Percentiles rank a stretch among this genome's conserved stretches.
Evolutionary conservation across 1,140 invertebrate genomes (phyloP).

Genomic region (Vanessa atalanta): DNA sequence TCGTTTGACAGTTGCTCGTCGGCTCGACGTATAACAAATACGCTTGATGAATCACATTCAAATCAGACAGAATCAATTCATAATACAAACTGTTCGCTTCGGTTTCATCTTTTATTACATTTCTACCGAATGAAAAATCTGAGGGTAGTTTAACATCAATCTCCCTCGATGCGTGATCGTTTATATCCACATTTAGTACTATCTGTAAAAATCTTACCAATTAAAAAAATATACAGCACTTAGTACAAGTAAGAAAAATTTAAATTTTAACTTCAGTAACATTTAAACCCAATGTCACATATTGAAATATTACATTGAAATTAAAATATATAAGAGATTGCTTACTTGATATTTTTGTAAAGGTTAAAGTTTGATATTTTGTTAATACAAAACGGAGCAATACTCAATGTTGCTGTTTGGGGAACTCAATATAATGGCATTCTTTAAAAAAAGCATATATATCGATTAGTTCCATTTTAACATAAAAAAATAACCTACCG

Average conservation of each 20-base stretch:
- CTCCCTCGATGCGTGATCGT: constrained; percentile 81
- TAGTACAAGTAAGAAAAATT: too few species aligned
- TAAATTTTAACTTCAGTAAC: too few species aligned
- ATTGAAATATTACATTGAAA: too few species aligned
- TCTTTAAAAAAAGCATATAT: not conserved
- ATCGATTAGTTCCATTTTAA: not conserved
- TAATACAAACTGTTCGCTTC: constrained; percentile 81
- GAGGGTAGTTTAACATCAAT: constrained; percentile 80
- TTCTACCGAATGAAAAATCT: constrained; percentile 51
- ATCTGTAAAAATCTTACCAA: constrained; percentile 67
- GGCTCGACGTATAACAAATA: constrained; percentile 82
- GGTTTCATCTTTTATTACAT: constrained; percentile 77
- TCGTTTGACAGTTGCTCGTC: constrained; percentile 66
- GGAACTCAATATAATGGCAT: too few species aligned
- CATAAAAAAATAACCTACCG: constrained; percentile 70
- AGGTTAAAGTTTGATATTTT: too few species aligned
- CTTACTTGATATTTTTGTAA: too few species aligned
- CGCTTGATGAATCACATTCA: constrained; percentile 83
- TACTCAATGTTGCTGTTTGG: too few species aligned
- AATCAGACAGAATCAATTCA: constrained; percentile 80
- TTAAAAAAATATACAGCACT: too few species aligned
- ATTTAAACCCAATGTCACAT: too few species aligned
- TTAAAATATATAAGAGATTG: too few species aligned
- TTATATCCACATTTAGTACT: constrained; percentile 84
- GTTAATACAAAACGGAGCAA: too few species aligned